Conservation (phyloP, 2,113 vertebrate species). For the Psilopogon haemacephalus region DNA sequence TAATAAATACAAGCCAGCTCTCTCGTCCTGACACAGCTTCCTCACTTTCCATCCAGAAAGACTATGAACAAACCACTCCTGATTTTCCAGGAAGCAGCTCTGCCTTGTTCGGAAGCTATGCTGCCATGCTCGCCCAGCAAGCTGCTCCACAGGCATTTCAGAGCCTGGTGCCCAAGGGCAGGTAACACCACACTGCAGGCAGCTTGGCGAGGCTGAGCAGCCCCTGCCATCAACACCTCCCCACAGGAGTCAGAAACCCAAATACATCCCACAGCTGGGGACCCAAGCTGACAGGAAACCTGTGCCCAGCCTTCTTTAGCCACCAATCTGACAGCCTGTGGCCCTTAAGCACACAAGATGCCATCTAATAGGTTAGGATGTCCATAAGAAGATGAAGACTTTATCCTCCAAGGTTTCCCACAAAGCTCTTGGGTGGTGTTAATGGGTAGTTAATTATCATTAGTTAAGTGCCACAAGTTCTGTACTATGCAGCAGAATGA, state of each 20-base stretch:
- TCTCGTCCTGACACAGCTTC: not conserved
- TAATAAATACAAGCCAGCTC: not conserved
- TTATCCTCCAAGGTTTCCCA: not conserved
- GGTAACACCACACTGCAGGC: not conserved
- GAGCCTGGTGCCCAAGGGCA: not conserved
- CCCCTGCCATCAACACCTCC: not conserved
- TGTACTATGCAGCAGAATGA: not conserved
- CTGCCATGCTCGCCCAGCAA: not conserved
- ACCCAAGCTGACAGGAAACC: not conserved
- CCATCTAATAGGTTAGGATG: not conserved
- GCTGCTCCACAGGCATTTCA: not conserved
- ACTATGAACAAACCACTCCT: not conserved
- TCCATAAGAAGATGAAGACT: not conserved
- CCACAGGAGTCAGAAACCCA: not conserved
- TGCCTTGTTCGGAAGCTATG: not conserved
- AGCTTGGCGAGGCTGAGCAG: not conserved
- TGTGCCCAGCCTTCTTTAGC: not conserved
- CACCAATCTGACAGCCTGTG: not conserved
- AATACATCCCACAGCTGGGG: not conserved
- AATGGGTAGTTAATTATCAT: not conserved
- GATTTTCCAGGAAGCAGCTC: conserved; percentile 37
- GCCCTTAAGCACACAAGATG: not conserved
- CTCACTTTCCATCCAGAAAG: not conserved
- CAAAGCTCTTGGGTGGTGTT: not conserved
- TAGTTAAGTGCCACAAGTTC: not conserved